Base-by-base conservation (phyloP, 1,140 invertebrate genomes). In the Portunus trituberculatus region DNA sequence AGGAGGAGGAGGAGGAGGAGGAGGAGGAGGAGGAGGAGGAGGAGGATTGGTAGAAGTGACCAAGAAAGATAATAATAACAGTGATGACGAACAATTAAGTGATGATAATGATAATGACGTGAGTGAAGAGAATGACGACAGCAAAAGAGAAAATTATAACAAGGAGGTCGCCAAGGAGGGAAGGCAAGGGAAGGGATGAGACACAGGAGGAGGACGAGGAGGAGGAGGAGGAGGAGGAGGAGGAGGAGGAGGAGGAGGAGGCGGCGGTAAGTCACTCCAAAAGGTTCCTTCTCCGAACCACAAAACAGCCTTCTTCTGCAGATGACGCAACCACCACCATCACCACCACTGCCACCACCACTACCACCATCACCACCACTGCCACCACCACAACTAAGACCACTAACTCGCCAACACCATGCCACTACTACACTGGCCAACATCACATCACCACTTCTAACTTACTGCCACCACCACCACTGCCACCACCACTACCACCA, bases 131-230 rank as follows among this genome's bases (percentile, higher is more conserved):
- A 31, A 16, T 20, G 12, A 59, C 10, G 52, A 59, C 52, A 59
- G 12, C 8, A 10, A 59, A 10, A 10, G 16, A 59, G 52, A 59
- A 10, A 59, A 31, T n/a, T n/a, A 48, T 0, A 48, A n/a, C 89
- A 48, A 91, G 39, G 89, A 52, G 48, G 16, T 91, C 48, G 89
- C 3, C 39, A 39, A 20, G 28, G 89, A 48, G 89, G 89, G 89
- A 48, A 29, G 20, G 89, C 7, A 14, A 7, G 16, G 39, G 88
- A 10, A 32, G 7, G 88, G 88, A 28, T 0, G 89, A 8, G 2
- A 45, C 6, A n/a, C 6, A 48, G 28, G 45, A 28, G 89, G 12
- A 52, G 8, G 45, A 52, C 0, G 89, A n/a, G 14, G 52, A 67
- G 48, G 25, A 29, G 52, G 88, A 52, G 39, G 88, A 52, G 88